Evolutionary conservation across 2,888 invertebrate species (phyloP).

Genomic region (Scrobipalpa costella): DNA sequence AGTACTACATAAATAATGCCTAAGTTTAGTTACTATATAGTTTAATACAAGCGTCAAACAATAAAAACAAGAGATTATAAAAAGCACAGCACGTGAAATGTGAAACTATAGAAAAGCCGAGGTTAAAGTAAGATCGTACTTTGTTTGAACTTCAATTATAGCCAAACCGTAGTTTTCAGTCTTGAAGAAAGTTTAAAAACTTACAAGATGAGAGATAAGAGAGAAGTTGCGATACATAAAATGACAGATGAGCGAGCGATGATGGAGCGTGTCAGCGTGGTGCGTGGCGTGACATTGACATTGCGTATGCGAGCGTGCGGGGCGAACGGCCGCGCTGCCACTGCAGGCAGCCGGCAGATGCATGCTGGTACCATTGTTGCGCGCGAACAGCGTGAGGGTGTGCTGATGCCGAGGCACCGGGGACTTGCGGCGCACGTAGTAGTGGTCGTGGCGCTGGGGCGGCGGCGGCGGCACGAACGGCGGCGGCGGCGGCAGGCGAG

Average conservation of each 20-base stretch:
- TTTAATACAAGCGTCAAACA: not conserved
- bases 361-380: conserved; percentile 66
- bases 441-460: conserved; percentile 73
- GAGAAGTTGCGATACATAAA: conserved; percentile 28
- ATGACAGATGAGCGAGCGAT: conserved; percentile 35
- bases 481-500: conserved; percentile 75
- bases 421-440: conserved; percentile 78
- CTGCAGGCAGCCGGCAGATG: conserved; percentile 34
- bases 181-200: conserved; percentile 17
- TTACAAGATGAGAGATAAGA: conserved; percentile 24
- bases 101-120: not conserved
- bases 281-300: conserved; percentile 61
- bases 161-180: conserved; percentile 12
- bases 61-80: not conserved
- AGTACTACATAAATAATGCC: not conserved
- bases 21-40: not conserved
- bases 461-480: conserved; percentile 76
- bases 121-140: not conserved
- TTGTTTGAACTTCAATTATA: conserved; percentile 4
- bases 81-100: not conserved
- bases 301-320: conserved; percentile 46
- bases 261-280: conserved; percentile 33
- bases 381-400: conserved; percentile 74
- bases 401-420: conserved; percentile 70
- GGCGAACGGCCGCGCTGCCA: conserved; percentile 33